Evolutionary conservation across 1,140 invertebrate species (phyloP), one percentile per base, ranked within the genome.

Genomic region (Ips typographus): DNA sequence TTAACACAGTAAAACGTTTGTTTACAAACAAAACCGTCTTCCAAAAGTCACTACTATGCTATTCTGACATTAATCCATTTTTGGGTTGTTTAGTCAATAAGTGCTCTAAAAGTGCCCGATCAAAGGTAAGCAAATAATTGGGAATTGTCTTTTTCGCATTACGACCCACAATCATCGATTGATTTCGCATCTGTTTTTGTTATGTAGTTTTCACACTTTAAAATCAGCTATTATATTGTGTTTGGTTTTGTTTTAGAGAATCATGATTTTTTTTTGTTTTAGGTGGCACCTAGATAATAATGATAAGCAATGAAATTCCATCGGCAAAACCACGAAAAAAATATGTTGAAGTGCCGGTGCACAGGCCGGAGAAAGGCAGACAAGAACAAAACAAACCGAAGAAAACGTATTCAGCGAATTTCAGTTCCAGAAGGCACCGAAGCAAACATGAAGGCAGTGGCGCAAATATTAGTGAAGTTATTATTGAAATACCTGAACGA

Each of bases 271-370:
- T 42, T 64, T 22, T 63, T 55, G 38, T 65, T 62, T 55, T 63
- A 62, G 36, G 44, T 44, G 7, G 40, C 51, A 57, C 5, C 40
- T 4, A 3, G 40, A 1, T 7, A 53, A 73, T 51, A 49, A 76
- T 76, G 73, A 65, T 66, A 7, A 49, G 62, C 44, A 74, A 49
- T 64, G 73, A 74, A 36, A 40, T 71, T n/a, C 72, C 75, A 38
- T 53, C 49, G 4, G 44, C 67, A 22, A 78, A 77, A 68, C 73
- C 74, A 36, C 70, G 72, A 57, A 71, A 70, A 53, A 75, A 73
- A 68, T 73, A 73, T 58, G 40, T 71, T 7, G 74, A 77, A 40
- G 77, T 77, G 37, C 75, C 74, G 40, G 69, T 78, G 3, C 76
- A 78, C 56, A 72, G 66, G 41, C 42, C 61, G 38, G 57, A 68